Evolutionary conservation across 2,797 vertebrate genomes (phyloP).

Genomic region (Poeciliopsis gracilis): DNA sequence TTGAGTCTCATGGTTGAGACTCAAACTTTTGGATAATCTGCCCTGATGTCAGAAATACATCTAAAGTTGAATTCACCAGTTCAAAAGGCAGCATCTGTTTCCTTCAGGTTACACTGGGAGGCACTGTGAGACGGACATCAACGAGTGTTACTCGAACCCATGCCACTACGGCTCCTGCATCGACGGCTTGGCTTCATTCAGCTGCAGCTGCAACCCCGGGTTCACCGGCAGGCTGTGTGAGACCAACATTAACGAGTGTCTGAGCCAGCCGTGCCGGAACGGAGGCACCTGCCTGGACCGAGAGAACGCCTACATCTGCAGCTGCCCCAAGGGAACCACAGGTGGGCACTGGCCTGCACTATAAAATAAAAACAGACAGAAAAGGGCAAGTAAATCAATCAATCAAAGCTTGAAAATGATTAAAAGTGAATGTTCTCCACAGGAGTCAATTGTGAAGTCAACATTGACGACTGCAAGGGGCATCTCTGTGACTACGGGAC

Average conservation of each 20-base stretch:
- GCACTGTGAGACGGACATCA: conserved; percentile 90
- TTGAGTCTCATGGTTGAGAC: no score
- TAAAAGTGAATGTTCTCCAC: conserved; percentile 24
- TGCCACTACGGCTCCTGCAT: conserved; percentile 94
- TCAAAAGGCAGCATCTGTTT: neutral
- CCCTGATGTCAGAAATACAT: neutral
- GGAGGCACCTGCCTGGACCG: conserved; percentile 93
- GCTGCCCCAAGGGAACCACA: conserved; percentile 91
- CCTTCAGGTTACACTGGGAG: conserved; percentile 87
- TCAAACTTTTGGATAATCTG: no score
- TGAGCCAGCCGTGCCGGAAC: conserved; percentile 94
- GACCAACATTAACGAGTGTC: conserved; percentile 95
- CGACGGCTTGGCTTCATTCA: conserved; percentile 90
- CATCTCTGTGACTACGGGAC: conserved; percentile 91
- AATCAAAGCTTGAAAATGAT: neutral
- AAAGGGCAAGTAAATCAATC: neutral
- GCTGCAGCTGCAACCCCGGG: conserved; percentile 88
- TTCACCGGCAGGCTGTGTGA: conserved; percentile 93
- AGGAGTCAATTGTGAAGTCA: conserved; percentile 95
- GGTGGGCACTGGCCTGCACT: conserved; percentile 72
- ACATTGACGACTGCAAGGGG: conserved; percentile 94
- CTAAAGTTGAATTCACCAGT: neutral
- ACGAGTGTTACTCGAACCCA: conserved; percentile 90
- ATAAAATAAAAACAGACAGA: accelerated
- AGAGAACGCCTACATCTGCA: conserved; percentile 88